These are phyloP conservation scores for Menura novaehollandiae DNA, from an alignment of 2,113 vertebrate genomes.

Conservation along the genomic window DNA sequence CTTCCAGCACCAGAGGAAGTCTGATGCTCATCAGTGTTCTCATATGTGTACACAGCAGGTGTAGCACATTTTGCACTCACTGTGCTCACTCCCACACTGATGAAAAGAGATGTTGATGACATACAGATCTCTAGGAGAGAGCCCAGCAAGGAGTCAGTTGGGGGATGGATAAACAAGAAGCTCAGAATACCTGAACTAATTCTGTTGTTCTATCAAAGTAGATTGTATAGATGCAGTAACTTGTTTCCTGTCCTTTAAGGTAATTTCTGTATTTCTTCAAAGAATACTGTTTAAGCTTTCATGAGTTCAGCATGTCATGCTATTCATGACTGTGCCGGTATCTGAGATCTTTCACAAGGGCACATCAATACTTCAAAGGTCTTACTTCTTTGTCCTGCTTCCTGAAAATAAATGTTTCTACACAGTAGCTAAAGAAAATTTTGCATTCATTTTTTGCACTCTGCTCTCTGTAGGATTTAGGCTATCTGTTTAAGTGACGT, in stretches of 20 bases:
- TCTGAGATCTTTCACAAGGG: not conserved
- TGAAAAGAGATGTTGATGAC: not conserved
- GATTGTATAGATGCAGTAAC: not conserved
- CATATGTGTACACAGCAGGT: not conserved
- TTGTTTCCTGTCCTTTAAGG: not conserved
- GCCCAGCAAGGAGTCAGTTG: not conserved
- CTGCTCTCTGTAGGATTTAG: not conserved
- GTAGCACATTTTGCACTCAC: not conserved
- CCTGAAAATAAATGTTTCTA: not conserved
- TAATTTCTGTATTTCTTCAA: not conserved
- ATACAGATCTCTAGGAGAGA: not conserved
- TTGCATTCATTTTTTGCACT: not conserved
- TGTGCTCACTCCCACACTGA: not conserved
- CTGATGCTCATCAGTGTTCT: not conserved
- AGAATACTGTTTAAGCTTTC: not conserved
- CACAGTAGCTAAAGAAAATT: not conserved
- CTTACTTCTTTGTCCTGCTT: not conserved
- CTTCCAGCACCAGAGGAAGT: not conserved
- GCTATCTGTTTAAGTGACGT: not conserved
- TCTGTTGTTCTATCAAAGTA: not conserved
- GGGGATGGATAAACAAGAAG: not conserved
- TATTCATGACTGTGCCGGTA: not conserved
- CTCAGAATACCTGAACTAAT: not conserved
- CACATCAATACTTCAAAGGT: not conserved
- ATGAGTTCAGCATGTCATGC: not conserved